Evolutionary conservation across 2,888 invertebrate species (phyloP).

Genomic region (Bellardia pandia): DNA sequence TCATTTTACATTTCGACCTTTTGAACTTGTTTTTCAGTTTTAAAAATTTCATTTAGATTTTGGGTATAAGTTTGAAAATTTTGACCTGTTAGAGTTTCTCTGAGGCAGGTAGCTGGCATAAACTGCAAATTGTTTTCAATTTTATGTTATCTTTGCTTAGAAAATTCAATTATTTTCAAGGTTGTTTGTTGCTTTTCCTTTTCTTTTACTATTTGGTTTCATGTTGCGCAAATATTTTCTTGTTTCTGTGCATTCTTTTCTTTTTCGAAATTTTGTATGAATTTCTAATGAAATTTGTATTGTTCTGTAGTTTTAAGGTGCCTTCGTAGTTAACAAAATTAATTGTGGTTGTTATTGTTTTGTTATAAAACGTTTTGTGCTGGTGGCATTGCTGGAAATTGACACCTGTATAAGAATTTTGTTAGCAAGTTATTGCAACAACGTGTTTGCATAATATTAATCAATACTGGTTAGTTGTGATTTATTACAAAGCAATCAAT

Average conservation of each 20-base stretch:
- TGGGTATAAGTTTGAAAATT: background rate
- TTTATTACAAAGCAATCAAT: too few species aligned
- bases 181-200: slow-evolving; percentile 10
- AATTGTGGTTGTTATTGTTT: slow-evolving; percentile 35
- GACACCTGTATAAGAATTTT: background rate
- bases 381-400: background rate
- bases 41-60: background rate
- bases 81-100: background rate
- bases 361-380: background rate
- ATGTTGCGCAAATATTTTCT: slow-evolving; percentile 40
- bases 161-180: slow-evolving; percentile 35
- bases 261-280: background rate
- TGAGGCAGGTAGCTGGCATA: background rate
- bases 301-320: background rate
- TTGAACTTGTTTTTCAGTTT: background rate
- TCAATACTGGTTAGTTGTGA: background rate
- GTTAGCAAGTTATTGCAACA: background rate
- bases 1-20: background rate
- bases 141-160: background rate
- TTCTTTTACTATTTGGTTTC: slow-evolving; percentile 26
- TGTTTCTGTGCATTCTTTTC: background rate
- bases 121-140: background rate
- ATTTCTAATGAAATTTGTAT: slow-evolving; percentile 15
- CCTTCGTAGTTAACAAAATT: slow-evolving; percentile 40
- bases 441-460: background rate